Evolutionary conservation across 2,113 vertebrate species (phyloP), one percentile per base, ranked within the genome.

Genomic region (Plectropomus leopardus): DNA sequence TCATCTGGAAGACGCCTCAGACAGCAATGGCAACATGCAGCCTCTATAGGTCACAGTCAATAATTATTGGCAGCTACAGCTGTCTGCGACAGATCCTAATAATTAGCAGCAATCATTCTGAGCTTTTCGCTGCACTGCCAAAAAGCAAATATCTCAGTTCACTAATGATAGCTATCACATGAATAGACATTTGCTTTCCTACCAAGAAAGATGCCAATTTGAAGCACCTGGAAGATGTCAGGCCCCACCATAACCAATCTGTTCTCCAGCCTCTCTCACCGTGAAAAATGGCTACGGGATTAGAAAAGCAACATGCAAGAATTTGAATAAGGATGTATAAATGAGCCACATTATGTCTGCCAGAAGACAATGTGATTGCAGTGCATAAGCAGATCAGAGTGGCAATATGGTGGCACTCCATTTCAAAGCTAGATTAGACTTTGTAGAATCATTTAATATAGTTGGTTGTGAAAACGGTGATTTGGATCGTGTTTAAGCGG

Each of bases 21-120:
- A 16, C 61, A 68, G 55, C 42, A 55, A 67, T 14, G 5, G 69
- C 10, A 3, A 17, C 54, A 70, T 48, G 47, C 42, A 40, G 67
- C 5, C 54, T 53, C 50, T 82, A 57, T 65, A 13, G 30, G 5
- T 63, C 64, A 67, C 44, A 36, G 32, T 50, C 50, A 11, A 21
- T 60, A 61, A 78, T 71, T 57, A 85, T 76, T 87, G 75, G 17
- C 63, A 76, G 77, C 65, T 72, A 55, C 79, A 85, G 69, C 72
- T 77, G 82, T 77, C 86, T 85, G 72, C 71, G 51, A 36, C n/a
- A 85, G 73, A 67, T 40, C 72, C 66, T 68, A 76, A 90, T 76
- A 79, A 86, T 86, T 72, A 87, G 6, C 59, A 71, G 73, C 58
- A 75, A 75, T 80, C 23, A 71, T 48, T 77, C 5, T 61, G 15